These are phyloP conservation scores for Drosophila sulfurigaster DNA, from an alignment of 1,140 invertebrate genomes.

Conservation along the genomic window DNA sequence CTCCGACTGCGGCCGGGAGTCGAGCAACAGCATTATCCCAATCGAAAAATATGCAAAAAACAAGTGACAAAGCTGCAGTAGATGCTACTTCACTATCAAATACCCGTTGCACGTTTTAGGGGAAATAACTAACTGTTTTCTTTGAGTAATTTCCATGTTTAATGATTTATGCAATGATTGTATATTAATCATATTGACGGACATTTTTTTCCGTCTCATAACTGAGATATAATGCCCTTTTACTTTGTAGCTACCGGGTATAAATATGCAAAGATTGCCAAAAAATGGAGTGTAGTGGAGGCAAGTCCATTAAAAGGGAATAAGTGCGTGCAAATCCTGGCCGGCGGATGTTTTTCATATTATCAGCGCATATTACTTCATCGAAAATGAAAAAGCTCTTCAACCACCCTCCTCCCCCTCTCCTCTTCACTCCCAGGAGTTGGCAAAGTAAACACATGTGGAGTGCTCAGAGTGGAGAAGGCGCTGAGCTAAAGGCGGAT, in stretches of 20 bases:
- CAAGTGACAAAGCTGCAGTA: too few species aligned
- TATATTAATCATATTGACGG: too few species aligned
- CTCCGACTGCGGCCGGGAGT: neutral
- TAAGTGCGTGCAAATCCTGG: constrained; percentile 81
- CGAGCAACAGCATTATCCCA: neutral
- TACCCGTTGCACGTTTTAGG: too few species aligned
- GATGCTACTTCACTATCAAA: too few species aligned
- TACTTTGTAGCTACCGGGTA: too few species aligned
- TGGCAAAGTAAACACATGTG: constrained; percentile 67
- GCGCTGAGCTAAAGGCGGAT: constrained; percentile 31
- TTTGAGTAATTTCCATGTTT: too few species aligned
- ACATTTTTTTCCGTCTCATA: too few species aligned
- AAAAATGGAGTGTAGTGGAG: constrained; percentile 40
- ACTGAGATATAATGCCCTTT: too few species aligned
- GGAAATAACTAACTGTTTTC: too few species aligned
- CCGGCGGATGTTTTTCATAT: constrained; percentile 77
- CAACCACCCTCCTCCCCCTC: neutral
- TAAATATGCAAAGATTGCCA: constrained; percentile 37
- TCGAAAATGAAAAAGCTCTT: constrained; percentile 69
- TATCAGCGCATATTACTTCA: constrained; percentile 82
- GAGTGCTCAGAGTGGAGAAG: constrained; percentile 24
- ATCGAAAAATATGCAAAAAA: constrained; percentile 17
- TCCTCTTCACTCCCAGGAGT: constrained; percentile 20
- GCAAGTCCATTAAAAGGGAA: constrained; percentile 78
- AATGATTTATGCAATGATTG: too few species aligned